These are phyloP conservation scores for Babyrousa celebensis DNA, from an alignment of 2,797 vertebrate species.

Conservation along the genomic window DNA sequence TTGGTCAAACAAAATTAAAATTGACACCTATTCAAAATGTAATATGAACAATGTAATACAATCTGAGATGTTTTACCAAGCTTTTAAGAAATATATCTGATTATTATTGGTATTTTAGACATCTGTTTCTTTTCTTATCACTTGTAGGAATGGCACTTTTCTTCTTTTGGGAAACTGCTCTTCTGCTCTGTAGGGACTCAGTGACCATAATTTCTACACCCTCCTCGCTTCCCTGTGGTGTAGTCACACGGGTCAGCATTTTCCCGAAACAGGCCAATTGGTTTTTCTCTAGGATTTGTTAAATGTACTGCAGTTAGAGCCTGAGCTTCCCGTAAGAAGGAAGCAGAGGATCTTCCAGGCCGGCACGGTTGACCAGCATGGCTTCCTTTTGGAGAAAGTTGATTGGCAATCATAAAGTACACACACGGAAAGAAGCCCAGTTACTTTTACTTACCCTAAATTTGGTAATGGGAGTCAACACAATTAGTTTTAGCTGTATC, in stretches of 20 bases:
- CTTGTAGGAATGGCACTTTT: neutral
- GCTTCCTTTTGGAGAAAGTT: neutral
- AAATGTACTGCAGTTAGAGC: too few relatives aligned
- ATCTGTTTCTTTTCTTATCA: neutral
- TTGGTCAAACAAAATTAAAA: conserved; percentile 34
- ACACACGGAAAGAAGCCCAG: neutral
- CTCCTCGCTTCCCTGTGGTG: neutral
- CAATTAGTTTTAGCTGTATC: neutral
- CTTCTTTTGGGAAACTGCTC: neutral
- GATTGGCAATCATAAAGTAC: neutral
- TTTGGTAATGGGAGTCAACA: neutral
- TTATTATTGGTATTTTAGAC: neutral
- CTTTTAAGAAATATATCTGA: neutral
- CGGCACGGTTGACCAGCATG: neutral
- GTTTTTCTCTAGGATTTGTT: neutral
- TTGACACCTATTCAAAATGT: neutral
- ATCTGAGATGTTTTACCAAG: neutral
- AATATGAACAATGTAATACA: neutral
- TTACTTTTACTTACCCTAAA: neutral
- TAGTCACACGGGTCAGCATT: neutral
- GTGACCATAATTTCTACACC: neutral
- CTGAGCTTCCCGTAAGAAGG: neutral
- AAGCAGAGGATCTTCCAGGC: neutral
- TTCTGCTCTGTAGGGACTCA: neutral
- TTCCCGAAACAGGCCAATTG: neutral